Percentiles rank a stretch among this genome's conserved stretches.
Conservation (phyloP, 2,113 vertebrate species). For the Circaetus gallicus region DNA sequence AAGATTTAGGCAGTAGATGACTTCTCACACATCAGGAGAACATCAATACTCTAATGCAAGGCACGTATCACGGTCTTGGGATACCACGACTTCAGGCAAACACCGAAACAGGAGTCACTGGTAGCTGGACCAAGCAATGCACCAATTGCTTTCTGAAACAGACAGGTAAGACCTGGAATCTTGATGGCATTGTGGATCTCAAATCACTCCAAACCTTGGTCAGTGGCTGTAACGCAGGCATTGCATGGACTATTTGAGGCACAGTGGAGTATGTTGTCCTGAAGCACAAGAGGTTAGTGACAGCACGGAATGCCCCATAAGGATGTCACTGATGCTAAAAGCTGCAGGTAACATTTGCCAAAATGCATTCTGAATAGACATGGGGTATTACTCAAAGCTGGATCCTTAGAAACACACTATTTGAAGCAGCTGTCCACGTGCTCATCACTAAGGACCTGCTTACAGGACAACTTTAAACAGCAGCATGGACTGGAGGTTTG, state of each 20-base stretch:
- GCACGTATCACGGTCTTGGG: accelerated
- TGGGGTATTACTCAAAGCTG: background rate
- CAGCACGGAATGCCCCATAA: background rate
- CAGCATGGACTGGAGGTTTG: background rate
- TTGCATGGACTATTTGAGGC: accelerated
- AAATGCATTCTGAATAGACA: background rate
- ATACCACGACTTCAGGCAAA: background rate
- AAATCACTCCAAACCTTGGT: accelerated
- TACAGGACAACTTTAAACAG: background rate
- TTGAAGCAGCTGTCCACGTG: background rate
- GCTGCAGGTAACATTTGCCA: background rate
- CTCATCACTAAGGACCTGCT: background rate
- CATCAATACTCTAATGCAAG: accelerated
- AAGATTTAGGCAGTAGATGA: background rate
- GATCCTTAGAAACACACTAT: background rate
- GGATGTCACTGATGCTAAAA: background rate
- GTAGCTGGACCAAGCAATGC: background rate
- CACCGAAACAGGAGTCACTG: background rate
- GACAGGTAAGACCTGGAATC: background rate
- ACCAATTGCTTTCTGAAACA: background rate
- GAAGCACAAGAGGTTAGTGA: background rate
- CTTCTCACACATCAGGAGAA: background rate
- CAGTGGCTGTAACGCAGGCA: accelerated
- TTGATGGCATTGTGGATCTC: accelerated
- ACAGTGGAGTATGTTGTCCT: accelerated